Evolutionary conservation across 2,888 invertebrate species (phyloP).

Genomic region (Spilarctia lutea): DNA sequence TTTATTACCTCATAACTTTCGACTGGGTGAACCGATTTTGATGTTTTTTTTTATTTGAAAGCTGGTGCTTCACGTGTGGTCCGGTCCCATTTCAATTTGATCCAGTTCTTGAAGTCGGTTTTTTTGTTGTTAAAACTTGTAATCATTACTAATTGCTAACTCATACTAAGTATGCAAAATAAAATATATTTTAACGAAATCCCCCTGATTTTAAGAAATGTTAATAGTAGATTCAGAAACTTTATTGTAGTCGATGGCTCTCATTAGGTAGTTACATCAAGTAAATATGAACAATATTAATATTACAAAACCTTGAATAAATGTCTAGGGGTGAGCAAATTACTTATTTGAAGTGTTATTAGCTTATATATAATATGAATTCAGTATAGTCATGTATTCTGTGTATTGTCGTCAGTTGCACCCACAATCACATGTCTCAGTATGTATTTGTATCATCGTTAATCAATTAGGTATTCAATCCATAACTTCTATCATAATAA

Average conservation of each 20-base stretch:
- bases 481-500: no score
- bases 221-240: not conserved
- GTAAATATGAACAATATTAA: constrained; percentile 6
- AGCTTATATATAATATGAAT: not conserved
- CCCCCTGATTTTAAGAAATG: not conserved
- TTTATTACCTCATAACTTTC: no score
- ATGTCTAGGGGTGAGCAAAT: constrained; percentile 8
- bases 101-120: no score
- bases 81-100: no score
- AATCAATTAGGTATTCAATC: not conserved
- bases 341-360: not conserved
- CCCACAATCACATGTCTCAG: not conserved
- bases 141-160: no score
- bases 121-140: no score
- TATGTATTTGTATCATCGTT: not conserved
- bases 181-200: not conserved
- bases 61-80: no score
- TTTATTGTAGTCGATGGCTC: not conserved
- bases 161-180: not conserved
- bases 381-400: not conserved
- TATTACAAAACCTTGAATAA: constrained; percentile 4
- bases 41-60: no score
- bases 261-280: not conserved
- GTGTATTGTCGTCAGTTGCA: not conserved
- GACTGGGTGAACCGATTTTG: no score